Base-by-base conservation (phyloP, 2,888 invertebrate species). In the Rotaria sp. region DNA sequence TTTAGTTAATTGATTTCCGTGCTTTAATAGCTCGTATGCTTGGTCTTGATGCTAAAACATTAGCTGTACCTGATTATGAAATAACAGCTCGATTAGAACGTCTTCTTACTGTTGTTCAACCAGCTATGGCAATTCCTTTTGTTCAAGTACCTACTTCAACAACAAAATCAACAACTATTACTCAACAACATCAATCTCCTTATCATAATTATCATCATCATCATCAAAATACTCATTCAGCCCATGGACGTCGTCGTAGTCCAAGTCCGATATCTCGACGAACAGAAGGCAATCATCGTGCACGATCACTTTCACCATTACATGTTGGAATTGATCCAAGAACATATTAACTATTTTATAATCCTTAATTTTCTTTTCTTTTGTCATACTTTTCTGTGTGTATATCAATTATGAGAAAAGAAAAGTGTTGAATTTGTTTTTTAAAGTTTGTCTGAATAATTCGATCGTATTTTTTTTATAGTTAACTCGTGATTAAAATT, bases 21-120 rank as follows among this genome's bases (percentile, higher is more conserved):
- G 89, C 88, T 84, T 91, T 91, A 45, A 89, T 92, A 8, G 89
- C 90, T 1, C 89, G 91, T 38, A 92, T 92, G 91, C 89, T 92
- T 80, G 91, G 91, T 11, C 88, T 92, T 45, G 90, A 91, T 87
- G 89, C 91, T 84, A 90, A 90, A 87, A 89, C 90, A 0, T 88
- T 91, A 87, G 91, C 91, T 21, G 90, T 92, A 18, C 91, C 91
- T 5, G 91, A 92, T 88, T 92, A 91, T 86, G 92, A 92, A 88
- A 90, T 92, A 87, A 91, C 92, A 85, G 89, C 90, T 10, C 90
- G 92, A 45, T 84, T 87, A 35, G 87, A 87, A 57, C 74, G 85
- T 50, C 59, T 86, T 48, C 85, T 85, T 24, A 80, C 75, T 55
- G 75, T 75, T 84, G 85, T 86, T 57, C 86, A 86, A 38, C 85